Percentiles rank a stretch among this genome's conserved stretches.
Conservation (phyloP, 2,888 invertebrate species). For the Trisateles emortualis region DNA sequence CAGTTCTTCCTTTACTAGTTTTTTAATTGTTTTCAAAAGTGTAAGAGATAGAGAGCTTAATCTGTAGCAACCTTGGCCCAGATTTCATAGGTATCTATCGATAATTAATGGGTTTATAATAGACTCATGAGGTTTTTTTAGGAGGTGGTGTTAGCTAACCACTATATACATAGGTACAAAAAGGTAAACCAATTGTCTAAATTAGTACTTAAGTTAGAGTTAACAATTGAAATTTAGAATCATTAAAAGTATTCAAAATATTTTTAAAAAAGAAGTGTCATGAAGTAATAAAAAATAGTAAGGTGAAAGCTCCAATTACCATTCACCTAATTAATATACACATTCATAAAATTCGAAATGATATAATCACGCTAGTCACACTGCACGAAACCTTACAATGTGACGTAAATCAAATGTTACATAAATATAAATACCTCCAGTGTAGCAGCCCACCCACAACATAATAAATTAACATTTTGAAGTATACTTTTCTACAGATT, state of each 20-base stretch:
- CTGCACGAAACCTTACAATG: constrained; percentile 19
- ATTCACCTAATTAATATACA: constrained; percentile 25
- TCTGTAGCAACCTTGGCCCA: no score
- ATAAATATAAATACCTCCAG: constrained; percentile 26
- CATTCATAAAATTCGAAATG: constrained; percentile 11
- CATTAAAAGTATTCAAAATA: neutral
- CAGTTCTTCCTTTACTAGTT: no score
- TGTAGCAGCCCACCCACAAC: constrained; percentile 29
- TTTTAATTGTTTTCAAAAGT: no score
- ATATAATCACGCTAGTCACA: constrained; percentile 23
- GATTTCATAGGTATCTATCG: no score
- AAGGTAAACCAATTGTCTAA: no score
- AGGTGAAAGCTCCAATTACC: constrained; percentile 27
- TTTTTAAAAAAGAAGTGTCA: neutral
- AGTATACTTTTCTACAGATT: constrained; percentile 18
- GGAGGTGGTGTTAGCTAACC: no score
- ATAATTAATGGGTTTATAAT: no score
- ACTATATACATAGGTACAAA: no score
- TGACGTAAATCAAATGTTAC: constrained; percentile 36
- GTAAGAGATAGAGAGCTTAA: no score
- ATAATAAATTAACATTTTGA: constrained; percentile 22
- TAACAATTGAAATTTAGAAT: no score
- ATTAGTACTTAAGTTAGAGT: no score
- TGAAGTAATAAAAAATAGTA: constrained; percentile 3
- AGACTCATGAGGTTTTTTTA: no score